Evolutionary conservation across 2,888 invertebrate genomes (phyloP), one percentile per base, ranked within the genome.

Genomic region (Drosophila rellima): DNA sequence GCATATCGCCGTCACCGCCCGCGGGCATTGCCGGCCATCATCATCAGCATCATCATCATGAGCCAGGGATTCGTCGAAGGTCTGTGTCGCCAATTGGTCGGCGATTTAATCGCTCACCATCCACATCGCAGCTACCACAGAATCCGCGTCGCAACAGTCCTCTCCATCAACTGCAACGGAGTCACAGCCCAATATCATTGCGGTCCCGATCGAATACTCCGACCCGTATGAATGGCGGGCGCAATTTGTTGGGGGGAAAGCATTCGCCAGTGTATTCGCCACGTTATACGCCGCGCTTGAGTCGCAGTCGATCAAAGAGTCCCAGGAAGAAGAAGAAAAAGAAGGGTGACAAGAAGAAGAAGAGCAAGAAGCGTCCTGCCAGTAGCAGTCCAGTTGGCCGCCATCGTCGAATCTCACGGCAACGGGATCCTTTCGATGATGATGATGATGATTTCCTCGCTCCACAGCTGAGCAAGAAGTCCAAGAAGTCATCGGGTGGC

Each of bases 281-380:
- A 2, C 84, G 91, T 0, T 92, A 92, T 42, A 92, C 92, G 20
- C 92, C 92, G 1, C 90, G 92, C 3, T 37, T 92, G 20, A 92
- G 91, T 75, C 86, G 86, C 2, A 90, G 90, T 60, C 88, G 83
- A 1, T 92, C 92, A 2, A 91, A 91, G 60, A 88, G 81, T 57
- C 86, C 88, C 56, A 89, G 89, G 23, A 89, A 87, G 56, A 91
- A 91, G 29, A 91, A 91, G 65, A 78, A 80, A 67, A 90, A 90
- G 72, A 83, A 90, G 23, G 67, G 74, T 0, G 90, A 91, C 18
- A 91, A 89, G 67, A 90, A 91, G 54, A 85, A 91, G 70, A 91
- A 91, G 61, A 76, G 60, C 17, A 88, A 90, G 56, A 82, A 90
- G 70, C 74, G 78, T 33, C 66, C 72, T 7, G 70, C 74, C 1